These are phyloP conservation scores for Pygocentrus nattereri DNA, from an alignment of 2,797 vertebrate species.

Conservation along the genomic window DNA sequence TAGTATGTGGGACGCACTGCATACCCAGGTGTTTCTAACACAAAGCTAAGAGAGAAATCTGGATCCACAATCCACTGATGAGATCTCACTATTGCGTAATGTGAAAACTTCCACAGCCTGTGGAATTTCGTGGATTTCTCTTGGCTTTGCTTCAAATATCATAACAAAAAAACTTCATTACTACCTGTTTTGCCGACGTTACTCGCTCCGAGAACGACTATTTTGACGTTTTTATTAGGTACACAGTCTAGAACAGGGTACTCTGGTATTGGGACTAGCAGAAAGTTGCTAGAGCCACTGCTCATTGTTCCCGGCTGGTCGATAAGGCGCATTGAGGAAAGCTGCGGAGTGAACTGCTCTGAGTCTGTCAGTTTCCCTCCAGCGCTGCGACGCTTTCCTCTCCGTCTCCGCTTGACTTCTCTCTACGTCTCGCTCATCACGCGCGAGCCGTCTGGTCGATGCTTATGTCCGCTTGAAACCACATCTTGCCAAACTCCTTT, in stretches of 20 bases:
- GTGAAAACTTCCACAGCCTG: neutral
- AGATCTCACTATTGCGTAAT: neutral
- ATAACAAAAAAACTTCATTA: neutral
- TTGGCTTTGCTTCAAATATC: neutral
- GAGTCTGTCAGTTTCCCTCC: conserved; percentile 5
- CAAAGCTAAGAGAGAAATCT: neutral
- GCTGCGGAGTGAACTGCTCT: conserved; percentile 4
- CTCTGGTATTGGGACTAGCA: conserved; percentile 93
- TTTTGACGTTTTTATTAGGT: conserved; percentile 90
- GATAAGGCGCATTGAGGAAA: conserved; percentile 76
- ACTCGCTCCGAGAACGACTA: conserved; percentile 90
- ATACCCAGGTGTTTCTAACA: neutral
- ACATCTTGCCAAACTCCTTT: conserved; percentile 18
- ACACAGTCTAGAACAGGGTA: conserved; percentile 85
- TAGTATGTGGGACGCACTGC: neutral
- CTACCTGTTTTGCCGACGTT: conserved; percentile 93
- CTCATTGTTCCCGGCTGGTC: conserved; percentile 84
- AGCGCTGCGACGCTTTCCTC: conserved; percentile 14
- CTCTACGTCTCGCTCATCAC: conserved; percentile 34
- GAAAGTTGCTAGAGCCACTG: conserved; percentile 86
- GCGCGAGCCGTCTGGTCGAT: conserved; percentile 8
- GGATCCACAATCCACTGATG: neutral
- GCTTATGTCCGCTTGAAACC: conserved; percentile 20
- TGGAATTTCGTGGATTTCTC: neutral
- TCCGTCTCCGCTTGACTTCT: neutral